Evolutionary conservation across 37 sponge, comb jelly and placozoan genomes (phyloP), one percentile per base, ranked within the genome.

Genomic region (Aphrocallistes beatrix): DNA sequence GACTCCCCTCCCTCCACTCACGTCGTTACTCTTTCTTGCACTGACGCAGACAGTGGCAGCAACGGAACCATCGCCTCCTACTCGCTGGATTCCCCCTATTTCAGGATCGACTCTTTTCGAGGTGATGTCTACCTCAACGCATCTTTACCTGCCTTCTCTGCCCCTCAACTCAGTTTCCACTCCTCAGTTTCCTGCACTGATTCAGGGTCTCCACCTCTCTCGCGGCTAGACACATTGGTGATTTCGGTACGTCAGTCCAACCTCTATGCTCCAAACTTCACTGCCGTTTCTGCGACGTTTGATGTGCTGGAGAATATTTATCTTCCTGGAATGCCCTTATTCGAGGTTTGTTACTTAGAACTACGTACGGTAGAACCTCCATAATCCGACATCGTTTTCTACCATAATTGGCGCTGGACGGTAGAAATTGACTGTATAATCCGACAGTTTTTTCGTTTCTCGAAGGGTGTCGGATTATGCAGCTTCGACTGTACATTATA

Each of bases 301-400:
- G 75, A 60, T 25, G 8, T 60, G 8, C 28, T 25, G 3, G 75
- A 60, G 75, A 60, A 60, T 13, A 1, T 60, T 30, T 60, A 60
- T 13, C 32, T 60, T 19, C 3, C n/a, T 3, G 75, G 75, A 3
- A 60, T 8, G 34, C 8, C 10, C n/a, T 25, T 60, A 25, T 3
- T 60, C 75, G 32, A 60, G 75, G 75, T 60, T 60, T 60, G 75
- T 60, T 60, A 13, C 75, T 6, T n/a, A n/a, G n/a, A n/a, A n/a
- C n/a, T n/a, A n/a, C n/a, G n/a, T n/a, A n/a, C n/a, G n/a, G n/a
- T n/a, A n/a, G n/a, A n/a, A n/a, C n/a, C n/a, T n/a, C n/a, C n/a
- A n/a, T n/a, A n/a, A n/a, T n/a, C n/a, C n/a, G n/a, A n/a, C n/a
- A n/a, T n/a, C n/a, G n/a, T n/a, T n/a, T n/a, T n/a, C n/a, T n/a